Base-by-base conservation (phyloP, 2,888 invertebrate species). In the Diplazon laetatorius region DNA sequence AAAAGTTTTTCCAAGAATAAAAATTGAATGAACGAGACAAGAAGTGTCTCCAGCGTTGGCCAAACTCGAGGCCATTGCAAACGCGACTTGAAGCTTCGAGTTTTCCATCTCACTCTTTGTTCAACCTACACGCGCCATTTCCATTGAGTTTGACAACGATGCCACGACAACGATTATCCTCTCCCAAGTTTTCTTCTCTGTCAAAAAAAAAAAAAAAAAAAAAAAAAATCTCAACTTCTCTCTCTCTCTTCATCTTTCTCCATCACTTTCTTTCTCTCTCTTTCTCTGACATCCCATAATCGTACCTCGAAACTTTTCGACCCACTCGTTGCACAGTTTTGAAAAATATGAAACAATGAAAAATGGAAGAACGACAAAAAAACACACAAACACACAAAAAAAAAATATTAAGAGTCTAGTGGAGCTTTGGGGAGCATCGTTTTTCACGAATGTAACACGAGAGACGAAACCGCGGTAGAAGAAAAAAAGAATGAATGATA, bases 11-110 rank as follows among this genome's bases (percentile, higher is more conserved):
- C n/a, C n/a, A n/a, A 63, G 55, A 72, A 55, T 63, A 72, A 72
- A 72, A 72, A 72, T 72, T 72, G 72, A 57, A 72, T 65, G 72
- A 52, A 72, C 72, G 71, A 42, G 39, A 22, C n/a, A n/a, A n/a
- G n/a, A n/a, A n/a, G n/a, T n/a, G n/a, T n/a, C n/a, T n/a, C n/a
- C n/a, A n/a, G n/a, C n/a, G n/a, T n/a, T n/a, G n/a, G n/a, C n/a
- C n/a, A n/a, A n/a, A n/a, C n/a, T n/a, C n/a, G n/a, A n/a, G n/a
- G n/a, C n/a, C n/a, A n/a, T n/a, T n/a, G n/a, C n/a, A n/a, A n/a
- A n/a, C n/a, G n/a, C n/a, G n/a, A n/a, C n/a, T n/a, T n/a, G n/a
- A n/a, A n/a, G n/a, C n/a, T n/a, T n/a, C n/a, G n/a, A n/a, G n/a
- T n/a, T n/a, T n/a, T n/a, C n/a, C n/a, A n/a, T n/a, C n/a, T n/a